Conservation (phyloP, 2,113 vertebrate species). For the Toxotes chatareus region DNA sequence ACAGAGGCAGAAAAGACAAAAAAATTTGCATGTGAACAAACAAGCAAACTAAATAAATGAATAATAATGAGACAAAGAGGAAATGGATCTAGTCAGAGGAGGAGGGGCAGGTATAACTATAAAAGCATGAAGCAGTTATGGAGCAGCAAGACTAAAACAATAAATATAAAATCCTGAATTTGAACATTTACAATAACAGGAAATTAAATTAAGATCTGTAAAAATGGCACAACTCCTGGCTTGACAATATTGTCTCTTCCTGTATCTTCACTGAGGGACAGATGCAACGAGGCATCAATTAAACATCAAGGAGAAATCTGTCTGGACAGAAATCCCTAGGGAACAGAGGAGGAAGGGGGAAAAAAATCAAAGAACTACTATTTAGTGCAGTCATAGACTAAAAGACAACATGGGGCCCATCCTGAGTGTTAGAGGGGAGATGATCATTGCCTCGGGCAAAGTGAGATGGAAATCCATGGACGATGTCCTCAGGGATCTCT, state of each 20-base stretch:
- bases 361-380: not conserved
- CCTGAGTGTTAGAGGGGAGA: not conserved
- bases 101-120: no score
- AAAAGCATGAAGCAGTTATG: not conserved
- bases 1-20: no score
- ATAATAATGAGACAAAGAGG: no score
- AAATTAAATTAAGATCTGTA: not conserved
- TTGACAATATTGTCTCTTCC: not conserved
- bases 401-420: constrained; percentile 1
- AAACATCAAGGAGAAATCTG: constrained; percentile 22
- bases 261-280: constrained; percentile 6
- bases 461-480: not conserved
- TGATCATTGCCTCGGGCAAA: not conserved
- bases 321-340: not conserved
- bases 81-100: no score
- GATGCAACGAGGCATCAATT: constrained; percentile 11
- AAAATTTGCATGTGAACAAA: no score
- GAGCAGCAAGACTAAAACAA: not conserved
- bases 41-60: no score
- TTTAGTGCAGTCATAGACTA: constrained; percentile 11
- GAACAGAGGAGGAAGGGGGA: not conserved
- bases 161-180: not conserved
- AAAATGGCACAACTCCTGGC: not conserved
- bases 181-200: not conserved
- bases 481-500: not conserved